Evolutionary conservation across 2,888 invertebrate genomes (phyloP).

Genomic region (Rotaria socialis): DNA sequence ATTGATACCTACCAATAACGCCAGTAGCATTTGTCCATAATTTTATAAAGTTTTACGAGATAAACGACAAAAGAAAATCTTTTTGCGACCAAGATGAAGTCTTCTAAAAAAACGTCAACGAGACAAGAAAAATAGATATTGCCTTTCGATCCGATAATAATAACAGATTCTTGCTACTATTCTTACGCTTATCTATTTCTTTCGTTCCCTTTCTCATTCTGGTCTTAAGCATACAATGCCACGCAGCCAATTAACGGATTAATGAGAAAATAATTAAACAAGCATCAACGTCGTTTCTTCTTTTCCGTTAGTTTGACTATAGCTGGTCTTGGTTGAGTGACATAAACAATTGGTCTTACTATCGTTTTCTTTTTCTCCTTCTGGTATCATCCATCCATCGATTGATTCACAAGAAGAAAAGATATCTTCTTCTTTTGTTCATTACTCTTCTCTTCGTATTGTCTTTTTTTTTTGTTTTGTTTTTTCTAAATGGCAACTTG

Average conservation of each 20-base stretch:
- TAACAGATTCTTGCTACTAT: constrained; percentile 6
- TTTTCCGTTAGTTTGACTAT: not conserved
- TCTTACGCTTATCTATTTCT: constrained; percentile 16
- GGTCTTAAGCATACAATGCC: constrained; percentile 4
- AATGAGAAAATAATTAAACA: constrained; percentile 32
- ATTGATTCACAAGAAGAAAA: not conserved
- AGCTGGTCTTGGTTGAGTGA: not conserved
- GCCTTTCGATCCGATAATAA: not conserved
- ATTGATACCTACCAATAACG: constrained; percentile 19
- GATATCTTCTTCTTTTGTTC: not conserved
- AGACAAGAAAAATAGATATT: not conserved
- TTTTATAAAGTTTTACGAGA: not conserved
- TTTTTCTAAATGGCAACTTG: not conserved
- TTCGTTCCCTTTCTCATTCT: not conserved
- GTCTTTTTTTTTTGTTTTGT: not conserved
- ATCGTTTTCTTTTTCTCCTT: constrained; percentile 22
- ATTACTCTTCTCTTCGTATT: not conserved
- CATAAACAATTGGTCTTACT: constrained; percentile 20
- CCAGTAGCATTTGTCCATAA: not conserved
- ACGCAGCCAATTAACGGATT: constrained; percentile 15
- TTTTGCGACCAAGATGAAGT: not conserved
- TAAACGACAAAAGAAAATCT: not conserved
- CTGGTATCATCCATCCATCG: constrained; percentile 12
- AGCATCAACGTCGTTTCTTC: constrained; percentile 9
- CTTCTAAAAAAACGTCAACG: not conserved